phyloP scores from a whole-genome alignment of 2,888 invertebrate species.

The Drosophila emarginata region DNA sequence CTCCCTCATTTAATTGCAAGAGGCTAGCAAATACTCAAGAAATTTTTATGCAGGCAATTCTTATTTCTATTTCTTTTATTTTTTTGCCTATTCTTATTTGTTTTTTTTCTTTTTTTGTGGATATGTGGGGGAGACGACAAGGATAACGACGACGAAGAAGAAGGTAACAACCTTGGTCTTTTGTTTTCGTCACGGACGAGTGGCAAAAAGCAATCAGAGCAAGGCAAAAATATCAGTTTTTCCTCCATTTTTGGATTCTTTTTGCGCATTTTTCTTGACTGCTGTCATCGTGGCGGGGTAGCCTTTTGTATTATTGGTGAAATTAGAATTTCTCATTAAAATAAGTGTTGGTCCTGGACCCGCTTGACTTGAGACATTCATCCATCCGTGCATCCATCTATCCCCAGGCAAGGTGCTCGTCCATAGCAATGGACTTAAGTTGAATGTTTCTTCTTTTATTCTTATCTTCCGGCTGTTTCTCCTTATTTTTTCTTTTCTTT shows the following conservation, averaged over 20 bases:
- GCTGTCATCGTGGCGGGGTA: conserved; percentile 13
- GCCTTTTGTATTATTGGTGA: conserved; percentile 74
- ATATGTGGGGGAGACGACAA: conserved; percentile 22
- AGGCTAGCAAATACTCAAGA: conserved; percentile 61
- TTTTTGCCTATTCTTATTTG: conserved; percentile 4
- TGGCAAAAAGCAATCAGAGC: conserved; percentile 70
- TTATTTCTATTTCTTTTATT: conserved; percentile 36
- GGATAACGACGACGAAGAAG: neutral
- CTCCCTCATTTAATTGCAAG: conserved; percentile 52
- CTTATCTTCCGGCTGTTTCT: neutral
- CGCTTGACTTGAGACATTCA: conserved; percentile 73
- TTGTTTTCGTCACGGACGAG: conserved; percentile 76
- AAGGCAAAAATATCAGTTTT: conserved; percentile 53
- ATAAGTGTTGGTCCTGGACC: conserved; percentile 71
- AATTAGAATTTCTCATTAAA: conserved; percentile 78
- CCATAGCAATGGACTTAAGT: conserved; percentile 72
- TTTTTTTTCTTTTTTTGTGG: neutral
- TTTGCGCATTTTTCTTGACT: conserved; percentile 52
- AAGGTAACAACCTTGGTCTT: conserved; percentile 36
- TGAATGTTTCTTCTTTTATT: conserved; percentile 23
- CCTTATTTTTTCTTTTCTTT: conserved; percentile 14
- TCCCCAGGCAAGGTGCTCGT: conserved; percentile 69
- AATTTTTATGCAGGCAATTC: conserved; percentile 53
- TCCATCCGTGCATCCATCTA: conserved; percentile 19
- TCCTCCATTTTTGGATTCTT: conserved; percentile 33